Evolutionary conservation across 2,797 vertebrate genomes (phyloP), one percentile per base, ranked within the genome.

Genomic region (Macropus fuliginosus): DNA sequence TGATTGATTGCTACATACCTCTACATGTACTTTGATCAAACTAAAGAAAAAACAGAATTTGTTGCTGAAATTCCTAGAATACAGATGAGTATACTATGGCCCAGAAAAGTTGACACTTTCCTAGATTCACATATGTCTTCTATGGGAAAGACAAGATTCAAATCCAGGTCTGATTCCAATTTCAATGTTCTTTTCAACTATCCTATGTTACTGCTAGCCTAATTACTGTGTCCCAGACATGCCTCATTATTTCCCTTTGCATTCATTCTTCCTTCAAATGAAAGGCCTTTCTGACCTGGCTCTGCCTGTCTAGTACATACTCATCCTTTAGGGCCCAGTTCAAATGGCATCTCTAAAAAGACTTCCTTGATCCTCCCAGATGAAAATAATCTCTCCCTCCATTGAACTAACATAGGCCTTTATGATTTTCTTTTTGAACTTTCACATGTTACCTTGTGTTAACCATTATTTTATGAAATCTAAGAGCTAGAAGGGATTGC

Each of bases 401-500:
- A 87, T 87, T 87, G 74, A 87, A 87, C 74, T 87, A 87, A 87
- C 74, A 87, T 87, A 87, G 40, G 74, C 74, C 74, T 87, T 87
- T 87, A 87, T 87, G 40, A 40, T 34, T 87, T 24, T 87, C 40
- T 50, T 87, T 87, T 87, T 87, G 74, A 87, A 87, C 74, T 87
- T 87, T 87, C 74, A 87, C 74, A 55, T 91, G 27, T 91, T 95
- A 8, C 54, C 52, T n/a, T 55, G 91, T 40, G 28, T 87, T 93
- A 92, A 11, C 34, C 55, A 94, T 96, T 96, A 94, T 95, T 12
- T 46, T 95, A 5, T 93, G 54, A 81, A 87, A 87, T 87, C 40
- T 87, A 87, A 87, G 40, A 87, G 74, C 74, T 87, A 50, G 74
- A 87, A 87, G 74, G 74, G 74, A 87, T 87, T 87, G 24, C 24